Evolutionary conservation across 2,113 vertebrate genomes (phyloP).

Genomic region (Lepus timidus): DNA sequence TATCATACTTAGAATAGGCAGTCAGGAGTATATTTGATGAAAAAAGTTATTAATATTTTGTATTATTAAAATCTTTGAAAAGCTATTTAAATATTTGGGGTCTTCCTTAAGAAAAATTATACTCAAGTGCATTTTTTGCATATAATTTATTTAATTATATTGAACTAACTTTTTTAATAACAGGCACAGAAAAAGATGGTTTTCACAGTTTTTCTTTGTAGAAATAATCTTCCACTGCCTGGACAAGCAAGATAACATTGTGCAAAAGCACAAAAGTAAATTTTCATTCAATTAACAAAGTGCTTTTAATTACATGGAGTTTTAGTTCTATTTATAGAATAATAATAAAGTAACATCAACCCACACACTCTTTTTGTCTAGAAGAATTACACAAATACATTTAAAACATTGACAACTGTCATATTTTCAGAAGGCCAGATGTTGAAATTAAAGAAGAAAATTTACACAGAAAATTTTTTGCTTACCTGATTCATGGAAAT

Average conservation of each 20-base stretch:
- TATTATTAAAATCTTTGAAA: neutral
- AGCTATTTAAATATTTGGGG: constrained; percentile 9
- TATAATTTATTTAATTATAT: neutral
- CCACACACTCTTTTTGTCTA: neutral
- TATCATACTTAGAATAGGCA: neutral
- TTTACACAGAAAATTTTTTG: neutral
- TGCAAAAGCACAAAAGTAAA: neutral
- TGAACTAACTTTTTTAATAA: neutral
- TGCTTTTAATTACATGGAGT: neutral
- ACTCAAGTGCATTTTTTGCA: neutral
- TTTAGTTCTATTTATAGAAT: neutral
- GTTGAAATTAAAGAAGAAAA: neutral
- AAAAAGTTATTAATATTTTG: neutral
- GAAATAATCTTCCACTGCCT: neutral
- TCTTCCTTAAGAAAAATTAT: neutral
- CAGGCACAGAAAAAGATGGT: neutral
- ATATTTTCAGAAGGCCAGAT: neutral
- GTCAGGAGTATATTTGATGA: neutral
- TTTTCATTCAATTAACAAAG: neutral
- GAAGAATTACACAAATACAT: neutral
- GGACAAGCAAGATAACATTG: neutral
- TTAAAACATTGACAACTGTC: neutral
- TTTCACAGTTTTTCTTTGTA: neutral
- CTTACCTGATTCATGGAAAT: neutral
- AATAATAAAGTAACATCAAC: neutral